Base-by-base conservation (phyloP, 2,888 invertebrate genomes). In the Drosophila diplacantha region DNA sequence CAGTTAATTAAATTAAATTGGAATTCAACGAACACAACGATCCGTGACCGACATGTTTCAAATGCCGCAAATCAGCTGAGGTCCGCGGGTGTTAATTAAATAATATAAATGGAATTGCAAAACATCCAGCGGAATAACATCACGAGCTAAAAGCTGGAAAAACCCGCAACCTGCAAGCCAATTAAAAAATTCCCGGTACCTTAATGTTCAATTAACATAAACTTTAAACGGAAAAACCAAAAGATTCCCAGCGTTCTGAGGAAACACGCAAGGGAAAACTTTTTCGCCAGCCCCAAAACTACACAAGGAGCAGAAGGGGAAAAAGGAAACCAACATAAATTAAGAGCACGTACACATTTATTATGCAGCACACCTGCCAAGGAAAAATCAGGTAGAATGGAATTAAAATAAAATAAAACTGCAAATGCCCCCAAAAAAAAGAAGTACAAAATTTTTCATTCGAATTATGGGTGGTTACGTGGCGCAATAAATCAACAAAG, bases 41-140 rank as follows among this genome's bases (percentile, higher is more conserved):
- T 11, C n/a, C 18, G 12, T 41, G n/a, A 4, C 16, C 18, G 22
- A 26, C 32, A 43, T 41, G 24, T 26, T 50, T 29, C 12, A 37
- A 69, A 46, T 52, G 29, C 63, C 61, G 24, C 41, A 53, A 60
- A 69, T 49, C 35, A 38, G 34, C 39, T 4, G 11, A 8, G 34
- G 39, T 18, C 34, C 12, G 18, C 32, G 49, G 61, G 65, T 68
- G 76, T 75, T 75, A 64, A 76, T 79, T 66, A 57, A 73, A 63
- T 63, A 56, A 52, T 50, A 43, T 41, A 55, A 61, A 26, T 37
- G 57, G 41, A 37, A 41, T 12, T n/a, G 24, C 6, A 38, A 18
- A 37, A 41, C 41, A 22, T 6, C 34, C n/a, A 16, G 7, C 11
- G 3, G 14, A 37, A 64, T 65, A 46, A 24, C 65, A 18, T 18